Base-by-base conservation (phyloP, 2,888 invertebrate genomes). In the Thereva unica region DNA sequence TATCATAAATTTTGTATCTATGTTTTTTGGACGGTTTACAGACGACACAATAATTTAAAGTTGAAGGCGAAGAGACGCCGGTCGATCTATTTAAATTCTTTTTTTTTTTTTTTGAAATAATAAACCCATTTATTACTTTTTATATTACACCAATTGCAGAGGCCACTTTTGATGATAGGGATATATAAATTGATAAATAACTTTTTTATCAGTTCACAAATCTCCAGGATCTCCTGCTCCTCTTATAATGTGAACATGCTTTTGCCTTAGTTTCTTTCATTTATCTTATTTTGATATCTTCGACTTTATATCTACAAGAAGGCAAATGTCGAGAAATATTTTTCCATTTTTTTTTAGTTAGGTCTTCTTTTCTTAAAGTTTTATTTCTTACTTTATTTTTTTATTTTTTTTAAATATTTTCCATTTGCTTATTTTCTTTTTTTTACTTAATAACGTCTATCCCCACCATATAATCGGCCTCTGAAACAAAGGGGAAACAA, bases 401-500 rank as follows among this genome's bases (percentile, higher is more conserved):
- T 8, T 53, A 53, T 23, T 34, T 53, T 53, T 38, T 37, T 53
- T 53, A 38, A 38, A 38, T 49, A 23, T 53, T n/a, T 53, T 53
- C n/a, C 38, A 61, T 50, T 59, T 34, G 50, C 50, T 49, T n/a
- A n/a, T n/a, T 61, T 50, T 50, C 47, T 38, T 50, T 23, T 2
- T 23, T 23, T 23, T 23, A 23, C 23, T 23, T 23, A 23, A 23
- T 23, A 23, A 23, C 23, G 23, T 73, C 75, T 80, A 80, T 80
- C 79, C 80, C 80, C 79, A 80, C 86, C 87, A 88, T 89, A 79
- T 78, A 76, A 89, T 88, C 89, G 91, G 91, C 91, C 91, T 91
- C 91, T 91, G 90, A 89, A 90, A 85, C 87, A 84, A 79, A 81
- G 81, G 81, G 81, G 83, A 82, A 74, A 74, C 78, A 80, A 80